Base-by-base conservation (phyloP, 2,888 invertebrate species). In the Eupithecia pulchellata region DNA sequence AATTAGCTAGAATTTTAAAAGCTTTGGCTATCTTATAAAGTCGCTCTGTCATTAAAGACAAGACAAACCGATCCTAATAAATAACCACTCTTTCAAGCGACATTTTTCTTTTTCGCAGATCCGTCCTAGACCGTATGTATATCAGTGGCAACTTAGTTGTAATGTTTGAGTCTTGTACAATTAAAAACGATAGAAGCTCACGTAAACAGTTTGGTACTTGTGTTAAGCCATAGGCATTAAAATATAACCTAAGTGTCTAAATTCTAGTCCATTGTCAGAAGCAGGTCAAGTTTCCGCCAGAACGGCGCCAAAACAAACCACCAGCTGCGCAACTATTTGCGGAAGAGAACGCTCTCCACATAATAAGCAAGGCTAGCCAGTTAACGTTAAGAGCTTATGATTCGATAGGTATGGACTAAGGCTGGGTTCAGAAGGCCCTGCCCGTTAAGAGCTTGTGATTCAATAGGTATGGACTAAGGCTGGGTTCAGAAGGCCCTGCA, bases 321-420 rank as follows among this genome's bases (percentile, higher is more conserved):
- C 82, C 89, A 88, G 86, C 86, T 84, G 87, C 83, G 82, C 85
- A 82, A 84, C 84, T 90, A 89, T 89, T 90, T 88, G 88, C 87
- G 88, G 90, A 88, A 89, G 86, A 81, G 76, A 82, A 82, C 77
- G 75, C 76, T 72, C 32, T 34, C 32, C 68, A 68, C 65, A 64
- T 72, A 71, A 65, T 61, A 64, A 73, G 39, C 64, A 61, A 69
- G 52, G 34, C 63, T 52, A 57, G 61, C 61, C 61, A 20, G 61
- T 61, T 58, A 60, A 27, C 57, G 29, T 57, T 29, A 57, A 57
- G 29, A 14, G 57, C 61, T 61, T 61, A 25, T 55, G 52, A 57
- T 29, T 29, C 36, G 39, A 36, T n/a, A 57, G 36, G 65, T 57
- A 55, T 36, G 57, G 57, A 65, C 27, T 52, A 3, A 60, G 60